Evolutionary conservation across 1,140 invertebrate species (phyloP), one percentile per base, ranked within the genome.

Genomic region (Homarus americanus): DNA sequence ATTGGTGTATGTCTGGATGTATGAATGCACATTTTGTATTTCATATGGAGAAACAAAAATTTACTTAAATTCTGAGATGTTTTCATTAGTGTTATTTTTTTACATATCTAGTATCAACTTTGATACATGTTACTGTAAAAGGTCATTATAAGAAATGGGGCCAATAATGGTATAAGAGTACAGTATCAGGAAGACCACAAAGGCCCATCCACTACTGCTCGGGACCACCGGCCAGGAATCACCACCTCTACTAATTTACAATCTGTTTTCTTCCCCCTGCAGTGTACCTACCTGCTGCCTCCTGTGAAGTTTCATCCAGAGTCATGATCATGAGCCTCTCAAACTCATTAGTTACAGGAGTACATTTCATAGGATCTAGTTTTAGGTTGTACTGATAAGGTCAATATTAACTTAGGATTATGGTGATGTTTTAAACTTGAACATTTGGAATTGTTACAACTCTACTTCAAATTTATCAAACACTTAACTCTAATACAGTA

Each of bases 241-340:
- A 90, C 36, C 79, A 75, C 44, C 87, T 58, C 79, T 90, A 90
- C 88, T 90, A 90, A 90, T 90, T 63, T 84, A 36, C 41, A 90
- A 90, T 90, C 88, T 90, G 88, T 90, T 90, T 90, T 90, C 88
- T 90, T 75, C 80, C 88, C 88, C 88, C 88, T 82, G 78, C 80
- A 78, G 88, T 75, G 28, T 63, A 83, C 80, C 78, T 49, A 49
- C 44, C 53, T 4, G 53, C 41, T 69, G 63, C 36, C 69, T 32
- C 63, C 88, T 83, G 87, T 28, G 41, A 90, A 90, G 87, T 90
- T 49, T 82, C 87, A 58, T n/a, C 32, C 88, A 53, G 84, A 86
- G 72, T 34, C 69, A 76, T 49, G 84, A 78, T 72, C 84, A 32
- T 32, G n/a, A 69, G 63, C 63, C 63, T 69, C 63, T 69, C 63